Evolutionary conservation across 2,888 invertebrate genomes (phyloP), one percentile per base, ranked within the genome.

Genomic region (Cheilosia vulpina): DNA sequence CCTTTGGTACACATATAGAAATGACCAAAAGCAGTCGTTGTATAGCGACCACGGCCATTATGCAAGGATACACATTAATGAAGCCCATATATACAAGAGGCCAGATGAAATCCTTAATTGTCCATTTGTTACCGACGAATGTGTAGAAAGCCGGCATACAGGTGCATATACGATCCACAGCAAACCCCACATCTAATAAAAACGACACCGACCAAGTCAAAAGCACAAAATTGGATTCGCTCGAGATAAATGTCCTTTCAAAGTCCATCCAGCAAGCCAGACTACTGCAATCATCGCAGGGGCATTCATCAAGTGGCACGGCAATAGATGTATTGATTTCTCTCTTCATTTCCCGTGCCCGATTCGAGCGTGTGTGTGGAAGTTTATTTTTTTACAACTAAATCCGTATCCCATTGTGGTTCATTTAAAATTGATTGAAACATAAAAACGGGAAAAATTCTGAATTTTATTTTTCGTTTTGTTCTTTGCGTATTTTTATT

Each of bases 391-490:
- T 63, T 63, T 73, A 50, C 58, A 60, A 57, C 62, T 41, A 53
- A 80, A 80, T 66, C 66, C 60, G 31, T 55, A 72, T 72, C 71
- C 66, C 66, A 82, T 82, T 77, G 82, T 66, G 77, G 77, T 77
- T 72, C 72, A 77, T 77, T 72, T 83, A 77, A 83, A 77, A 83
- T 83, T 83, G 77, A 83, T 83, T 83, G 77, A 83, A 77, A 83
- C 77, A 83, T 83, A 83, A 72, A 83, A 77, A 58, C 57, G 50
- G 47, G 50, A 27, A 52, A 52, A 47, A 52, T 58, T 81, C 50
- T 6, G 52, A 50, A 50, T 71, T 47, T 31, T 47, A 19, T 63
- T 58, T 66, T 65, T 72, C 13, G 60, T 41, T 43, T 66, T 45
- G 17, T 47, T 47, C 15, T 6, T 17, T 17, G 45, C 6, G 45